Percentiles rank a stretch among this genome's conserved stretches.
These are phyloP conservation scores for Dryocosmus kuriphilus DNA, from an alignment of 2,888 invertebrate genomes.

Conservation along the genomic window DNA sequence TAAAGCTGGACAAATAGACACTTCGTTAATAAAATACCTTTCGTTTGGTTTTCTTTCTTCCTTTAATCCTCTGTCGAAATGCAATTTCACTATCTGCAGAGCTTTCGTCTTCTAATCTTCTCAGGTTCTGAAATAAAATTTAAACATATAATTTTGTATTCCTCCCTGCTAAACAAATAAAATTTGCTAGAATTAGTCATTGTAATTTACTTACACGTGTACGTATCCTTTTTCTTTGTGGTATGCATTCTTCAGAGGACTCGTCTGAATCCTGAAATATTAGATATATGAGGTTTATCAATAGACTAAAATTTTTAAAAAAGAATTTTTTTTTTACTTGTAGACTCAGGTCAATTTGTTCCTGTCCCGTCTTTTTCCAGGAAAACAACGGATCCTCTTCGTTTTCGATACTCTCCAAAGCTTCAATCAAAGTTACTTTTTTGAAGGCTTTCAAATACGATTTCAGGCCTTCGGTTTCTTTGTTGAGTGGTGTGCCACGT, in stretches of 20 bases:
- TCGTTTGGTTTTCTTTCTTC: background rate
- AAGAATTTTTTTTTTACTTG: background rate
- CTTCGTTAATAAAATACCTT: constrained; percentile 6
- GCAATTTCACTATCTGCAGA: background rate
- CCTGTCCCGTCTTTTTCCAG: background rate
- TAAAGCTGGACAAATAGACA: too few relatives aligned
- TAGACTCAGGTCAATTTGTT: background rate
- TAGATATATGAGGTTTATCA: background rate
- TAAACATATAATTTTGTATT: background rate
- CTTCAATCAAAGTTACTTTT: constrained; percentile 35
- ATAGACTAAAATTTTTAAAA: background rate
- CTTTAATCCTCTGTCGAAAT: background rate
- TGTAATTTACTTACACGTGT: background rate
- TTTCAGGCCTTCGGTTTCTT: constrained; percentile 40
- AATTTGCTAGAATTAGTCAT: background rate
- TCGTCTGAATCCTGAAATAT: background rate
- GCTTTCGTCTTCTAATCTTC: background rate
- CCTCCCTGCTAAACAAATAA: background rate
- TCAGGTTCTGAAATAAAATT: background rate
- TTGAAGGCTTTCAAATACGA: constrained; percentile 54
- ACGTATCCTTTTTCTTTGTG: background rate
- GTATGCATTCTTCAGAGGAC: background rate
- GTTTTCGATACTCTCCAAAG: constrained; percentile 16
- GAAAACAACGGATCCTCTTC: background rate
- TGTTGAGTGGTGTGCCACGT: constrained; percentile 12